Conservation (phyloP, 2,797 vertebrate genomes). For the Pseudopleuronectes americanus region DNA sequence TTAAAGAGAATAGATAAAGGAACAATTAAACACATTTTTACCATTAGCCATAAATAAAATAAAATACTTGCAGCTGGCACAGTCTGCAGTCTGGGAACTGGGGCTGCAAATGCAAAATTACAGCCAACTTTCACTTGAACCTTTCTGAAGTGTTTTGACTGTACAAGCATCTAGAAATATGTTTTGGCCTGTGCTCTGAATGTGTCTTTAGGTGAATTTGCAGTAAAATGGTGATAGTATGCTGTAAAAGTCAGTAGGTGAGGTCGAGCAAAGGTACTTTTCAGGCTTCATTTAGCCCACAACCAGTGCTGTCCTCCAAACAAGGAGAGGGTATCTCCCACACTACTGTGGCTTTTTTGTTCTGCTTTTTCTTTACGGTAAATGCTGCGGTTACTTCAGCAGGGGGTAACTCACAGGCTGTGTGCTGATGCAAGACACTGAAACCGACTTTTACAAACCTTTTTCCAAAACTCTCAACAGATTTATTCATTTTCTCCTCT, state of each 20-base stretch:
- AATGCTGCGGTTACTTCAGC: conserved; percentile 39
- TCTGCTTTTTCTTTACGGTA: conserved; percentile 2
- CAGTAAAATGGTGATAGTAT: conserved; percentile 18
- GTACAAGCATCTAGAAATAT: neutral
- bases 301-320: conserved; percentile 22
- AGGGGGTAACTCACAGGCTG: conserved; percentile 51
- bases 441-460: conserved; percentile 74
- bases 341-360: neutral
- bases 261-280: conserved; percentile 23
- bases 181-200: conserved; percentile 7
- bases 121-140: neutral
- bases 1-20: neutral
- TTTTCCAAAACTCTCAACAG: conserved; percentile 51
- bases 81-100: neutral
- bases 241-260: conserved; percentile 27
- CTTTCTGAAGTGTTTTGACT: neutral
- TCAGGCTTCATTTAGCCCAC: conserved; percentile 31
- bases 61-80: neutral
- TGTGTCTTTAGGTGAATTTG: conserved; percentile 27
- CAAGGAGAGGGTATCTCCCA: conserved; percentile 14
- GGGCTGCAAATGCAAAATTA: conserved; percentile 8
- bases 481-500: conserved; percentile 47
- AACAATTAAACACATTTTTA: conserved; percentile 13
- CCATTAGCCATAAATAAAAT: conserved; percentile 1
- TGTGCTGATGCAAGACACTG: conserved; percentile 76